Evolutionary conservation across 2,888 invertebrate genomes (phyloP), one percentile per base, ranked within the genome.

Genomic region (Drosophila nr. fundita): DNA sequence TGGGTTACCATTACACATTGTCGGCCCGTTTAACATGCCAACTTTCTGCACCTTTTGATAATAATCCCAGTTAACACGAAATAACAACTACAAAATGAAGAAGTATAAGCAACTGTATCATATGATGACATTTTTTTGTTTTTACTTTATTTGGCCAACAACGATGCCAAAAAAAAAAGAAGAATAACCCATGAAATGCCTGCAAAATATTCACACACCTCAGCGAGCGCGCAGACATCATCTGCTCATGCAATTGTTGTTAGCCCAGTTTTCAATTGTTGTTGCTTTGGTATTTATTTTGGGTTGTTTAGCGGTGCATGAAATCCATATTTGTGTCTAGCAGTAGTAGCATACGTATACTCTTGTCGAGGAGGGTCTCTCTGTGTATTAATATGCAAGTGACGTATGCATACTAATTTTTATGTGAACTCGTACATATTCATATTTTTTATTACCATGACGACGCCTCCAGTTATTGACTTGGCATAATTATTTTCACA

Each of bases 131-230:
- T 83, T 88, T 88, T 75, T 79, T 67, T 79, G 3, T 21, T 54
- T 29, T 38, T 38, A 55, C 77, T 81, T 68, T 83, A 81, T 88
- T 86, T 88, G 83, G 83, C 76, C 54, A 76, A 82, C 54, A 78
- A 82, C 68, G 54, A 55, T 57, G 53, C 42, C 72, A 63, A 65
- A 76, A 80, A 68, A 79, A 49, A 42, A 75, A 78, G 21, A 8
- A n/a, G n/a, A n/a, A 42, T 21, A 45, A 7, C 2, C 21, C 84
- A 76, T 85, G 78, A 78, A 87, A 89, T 87, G 73, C 74, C 80
- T 70, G 72, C 58, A 84, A 85, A 80, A 85, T 85, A 82, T 88
- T 85, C 89, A 87, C 85, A 85, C 84, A 85, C 87, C 84, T 82
- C 59, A 70, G 67, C 79, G 67, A 59, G 58, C 71, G 55, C 71